Evolutionary conservation across 2,113 vertebrate genomes (phyloP), one percentile per base, ranked within the genome.

Genomic region (Aplodontia rufa): DNA sequence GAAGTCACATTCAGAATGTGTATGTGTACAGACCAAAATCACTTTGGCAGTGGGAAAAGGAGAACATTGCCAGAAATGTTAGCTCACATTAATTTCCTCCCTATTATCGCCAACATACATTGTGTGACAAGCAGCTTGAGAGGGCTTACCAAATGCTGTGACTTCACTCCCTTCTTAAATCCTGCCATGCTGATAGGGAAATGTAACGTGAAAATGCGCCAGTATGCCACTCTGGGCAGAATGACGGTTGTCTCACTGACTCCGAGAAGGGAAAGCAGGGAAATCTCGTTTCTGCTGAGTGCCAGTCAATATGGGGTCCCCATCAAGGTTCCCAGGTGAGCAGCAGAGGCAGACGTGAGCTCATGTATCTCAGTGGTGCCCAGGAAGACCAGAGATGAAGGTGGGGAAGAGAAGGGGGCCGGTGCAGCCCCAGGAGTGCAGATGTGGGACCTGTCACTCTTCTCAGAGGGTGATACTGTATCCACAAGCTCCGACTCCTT

Each of bases 1-100:
- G 74, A 69, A 40, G 83, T 51, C 83, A 71, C 3, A 13, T 53
- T 32, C 45, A 64, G 35, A 71, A 47, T 19, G 9, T 55, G 51
- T 8, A 2, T 42, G 22, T 12, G 11, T 60, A 53, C 37, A 58
- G 35, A 55, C 16, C 3, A 0, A 55, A 85, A 40, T 20, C 45
- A 40, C 82, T 71, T 49, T 66, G 66, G 79, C 71, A 45, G 30
- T 76, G 74, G 69, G 42, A 62, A 83, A 80, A 71, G 66, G 40
- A 58, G 35, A 28, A n/a, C 9, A 8, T 35, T 47, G 62, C n/a
- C 24, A 8, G 32, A 24, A 72, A 64, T 1, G 8, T 86, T 22
- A 78, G 37, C 8, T 85, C 32, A 7, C 8, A 53, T 47, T 32
- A 49, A 24, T 30, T 16, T 75, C 78, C 22, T 83, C 45, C 60